Conservation (phyloP, 2,113 vertebrate genomes). For the Sinocyclocheilus grahami region DNA sequence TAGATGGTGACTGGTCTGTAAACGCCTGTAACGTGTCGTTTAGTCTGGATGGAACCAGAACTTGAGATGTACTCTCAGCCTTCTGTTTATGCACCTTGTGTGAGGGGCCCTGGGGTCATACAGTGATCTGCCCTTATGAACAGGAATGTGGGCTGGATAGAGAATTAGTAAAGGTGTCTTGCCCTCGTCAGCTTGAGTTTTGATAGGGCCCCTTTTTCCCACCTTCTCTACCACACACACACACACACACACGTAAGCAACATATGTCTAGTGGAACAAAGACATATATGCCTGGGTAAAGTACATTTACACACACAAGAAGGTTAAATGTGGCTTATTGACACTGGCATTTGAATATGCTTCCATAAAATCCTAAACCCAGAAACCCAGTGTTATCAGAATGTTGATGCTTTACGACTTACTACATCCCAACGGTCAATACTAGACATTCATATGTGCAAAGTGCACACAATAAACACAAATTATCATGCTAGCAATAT, state of each 20-base stretch:
- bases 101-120: constrained; percentile 35
- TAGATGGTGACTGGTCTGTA: neutral
- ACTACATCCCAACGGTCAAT: neutral
- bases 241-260: neutral
- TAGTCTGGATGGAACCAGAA: constrained; percentile 19
- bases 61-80: neutral
- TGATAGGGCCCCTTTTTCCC: constrained; percentile 38
- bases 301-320: too few relatives aligned
- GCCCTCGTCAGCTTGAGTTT: constrained; percentile 41
- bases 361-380: neutral
- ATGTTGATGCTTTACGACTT: neutral
- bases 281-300: neutral
- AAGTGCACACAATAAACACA: neutral
- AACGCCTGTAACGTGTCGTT: constrained; percentile 11
- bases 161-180: constrained; percentile 34
- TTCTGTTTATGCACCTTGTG: constrained; percentile 31
- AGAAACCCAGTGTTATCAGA: neutral
- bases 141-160: constrained; percentile 38
- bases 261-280: neutral
- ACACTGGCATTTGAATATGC: too few relatives aligned
- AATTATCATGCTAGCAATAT: neutral
- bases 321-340: too few relatives aligned
- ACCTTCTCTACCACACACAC: constrained; percentile 37
- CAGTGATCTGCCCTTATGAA: constrained; percentile 21
- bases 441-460: neutral